Evolutionary conservation across 2,888 invertebrate species (phyloP), one percentile per base, ranked within the genome.

Genomic region (Yponomeuta cagnagella): DNA sequence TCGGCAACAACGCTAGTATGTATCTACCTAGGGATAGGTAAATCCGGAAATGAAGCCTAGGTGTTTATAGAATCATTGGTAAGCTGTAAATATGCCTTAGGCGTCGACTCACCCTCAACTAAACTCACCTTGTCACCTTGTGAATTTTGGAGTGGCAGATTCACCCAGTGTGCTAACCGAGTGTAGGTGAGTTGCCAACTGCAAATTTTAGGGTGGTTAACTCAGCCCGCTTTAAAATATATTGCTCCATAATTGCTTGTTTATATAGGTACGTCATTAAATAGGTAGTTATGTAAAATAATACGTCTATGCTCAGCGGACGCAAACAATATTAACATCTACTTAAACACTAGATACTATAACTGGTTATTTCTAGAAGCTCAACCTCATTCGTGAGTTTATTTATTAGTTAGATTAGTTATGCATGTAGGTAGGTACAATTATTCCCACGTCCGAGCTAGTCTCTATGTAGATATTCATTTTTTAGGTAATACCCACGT

Each of bases 291-390:
- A 43, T 5, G 52, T 58, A 58, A 58, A 58, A 58, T 52, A 52
- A 52, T 52, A 52, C 5, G 52, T 15, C 12, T 3, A 58, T 58
- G 52, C 52, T 58, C 3, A 58, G 52, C 52, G 15, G 52, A 58
- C 52, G 52, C 52, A 58, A 58, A 15, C 52, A 58, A 58, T 58
- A 15, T 58, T 15, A 58, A 58, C 15, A 58, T 58, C 15, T 58
- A 58, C 52, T 58, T 58, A 15, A 58, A 58, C 67, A 80, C 89
- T 81, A 89, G 82, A 87, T 87, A 83, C 70, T 76, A 23, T 23
- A 74, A 83, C 90, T 77, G 80, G 89, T 84, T 81, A 81, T 76
- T 76, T 82, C 89, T 77, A 78, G 88, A 71, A 73, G 74, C 10
- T 70, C 76, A 81, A 75, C 77, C 80, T 82, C 79, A 77, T 80